A percentile compares a stretch with the other conserved stretches of the same genome.
Evolutionary conservation across 2,888 invertebrate genomes (phyloP).

Genomic region (Machimus atricapillus): DNA sequence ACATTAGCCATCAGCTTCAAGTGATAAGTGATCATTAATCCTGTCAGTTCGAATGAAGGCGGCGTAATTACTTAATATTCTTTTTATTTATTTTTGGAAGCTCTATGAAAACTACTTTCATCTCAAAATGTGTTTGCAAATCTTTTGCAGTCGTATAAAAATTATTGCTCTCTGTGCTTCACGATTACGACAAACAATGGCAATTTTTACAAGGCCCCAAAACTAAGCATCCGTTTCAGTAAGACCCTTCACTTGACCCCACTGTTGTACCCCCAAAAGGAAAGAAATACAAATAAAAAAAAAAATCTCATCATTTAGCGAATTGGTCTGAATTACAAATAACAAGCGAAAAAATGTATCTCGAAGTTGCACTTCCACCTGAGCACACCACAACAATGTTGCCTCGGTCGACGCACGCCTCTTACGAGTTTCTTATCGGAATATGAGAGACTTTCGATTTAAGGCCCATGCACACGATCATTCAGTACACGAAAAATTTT

Average conservation of each 20-base stretch:
- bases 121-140: neutral
- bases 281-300: constrained; percentile 3
- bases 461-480: neutral
- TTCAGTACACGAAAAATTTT: neutral
- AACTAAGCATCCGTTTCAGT: neutral
- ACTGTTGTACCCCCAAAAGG: neutral
- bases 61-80: neutral
- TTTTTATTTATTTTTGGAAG: neutral
- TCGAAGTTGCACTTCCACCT: constrained; percentile 20
- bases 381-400: neutral
- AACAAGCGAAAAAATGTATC: neutral
- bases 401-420: neutral
- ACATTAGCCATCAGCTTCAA: neutral
- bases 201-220: constrained; percentile 3
- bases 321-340: constrained; percentile 10
- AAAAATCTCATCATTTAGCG: constrained; percentile 4
- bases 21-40: constrained; percentile 1
- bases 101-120: neutral
- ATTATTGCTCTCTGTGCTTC: neutral
- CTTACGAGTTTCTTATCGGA: constrained; percentile 16
- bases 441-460: constrained; percentile 31
- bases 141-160: neutral
- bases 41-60: neutral
- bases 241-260: constrained; percentile 32
- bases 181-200: constrained; percentile 6